Evolutionary conservation across 2,888 invertebrate species (phyloP).

Genomic region (Cataglyphis altisquamis): DNA sequence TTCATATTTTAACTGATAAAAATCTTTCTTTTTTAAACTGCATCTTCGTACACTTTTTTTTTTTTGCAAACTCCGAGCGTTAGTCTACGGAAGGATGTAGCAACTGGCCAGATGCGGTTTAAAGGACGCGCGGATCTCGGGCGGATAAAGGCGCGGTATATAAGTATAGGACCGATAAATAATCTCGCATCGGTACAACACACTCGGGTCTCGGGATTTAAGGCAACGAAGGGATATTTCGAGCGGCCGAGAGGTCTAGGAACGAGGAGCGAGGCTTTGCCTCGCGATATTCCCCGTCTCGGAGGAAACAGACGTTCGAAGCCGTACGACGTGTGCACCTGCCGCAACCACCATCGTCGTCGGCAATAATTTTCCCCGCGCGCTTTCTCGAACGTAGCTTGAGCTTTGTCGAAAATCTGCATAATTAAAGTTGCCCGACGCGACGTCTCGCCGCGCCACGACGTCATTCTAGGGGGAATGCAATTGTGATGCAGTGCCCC

Average conservation of each 20-base stretch:
- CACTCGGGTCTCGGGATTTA: constrained; percentile 36
- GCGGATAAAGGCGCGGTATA: constrained; percentile 18
- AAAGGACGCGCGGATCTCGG: neutral
- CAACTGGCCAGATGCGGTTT: constrained; percentile 3
- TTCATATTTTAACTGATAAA: neutral
- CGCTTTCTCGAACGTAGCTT: constrained; percentile 29
- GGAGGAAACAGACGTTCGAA: constrained; percentile 37
- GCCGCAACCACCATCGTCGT: constrained; percentile 13
- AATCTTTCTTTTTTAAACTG: neutral
- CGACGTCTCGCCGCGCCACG: constrained; percentile 11
- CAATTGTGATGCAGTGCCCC: neutral
- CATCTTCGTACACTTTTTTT: neutral
- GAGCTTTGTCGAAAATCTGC: constrained; percentile 48
- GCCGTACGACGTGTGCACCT: constrained; percentile 41
- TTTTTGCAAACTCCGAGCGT: neutral
- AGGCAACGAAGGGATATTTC: constrained; percentile 35
- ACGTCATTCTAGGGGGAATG: neutral
- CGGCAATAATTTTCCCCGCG: constrained; percentile 49
- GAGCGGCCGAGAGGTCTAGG: constrained; percentile 7
- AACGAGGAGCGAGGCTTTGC: neutral
- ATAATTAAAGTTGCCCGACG: constrained; percentile 57
- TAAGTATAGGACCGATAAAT: constrained; percentile 33
- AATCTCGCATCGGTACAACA: constrained; percentile 28
- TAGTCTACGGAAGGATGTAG: neutral
- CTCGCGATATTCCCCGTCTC: constrained; percentile 18